Percentiles rank a stretch among this genome's conserved stretches.
Conservation (phyloP, 2,888 invertebrate genomes). For the Watsonalla cultraria region DNA sequence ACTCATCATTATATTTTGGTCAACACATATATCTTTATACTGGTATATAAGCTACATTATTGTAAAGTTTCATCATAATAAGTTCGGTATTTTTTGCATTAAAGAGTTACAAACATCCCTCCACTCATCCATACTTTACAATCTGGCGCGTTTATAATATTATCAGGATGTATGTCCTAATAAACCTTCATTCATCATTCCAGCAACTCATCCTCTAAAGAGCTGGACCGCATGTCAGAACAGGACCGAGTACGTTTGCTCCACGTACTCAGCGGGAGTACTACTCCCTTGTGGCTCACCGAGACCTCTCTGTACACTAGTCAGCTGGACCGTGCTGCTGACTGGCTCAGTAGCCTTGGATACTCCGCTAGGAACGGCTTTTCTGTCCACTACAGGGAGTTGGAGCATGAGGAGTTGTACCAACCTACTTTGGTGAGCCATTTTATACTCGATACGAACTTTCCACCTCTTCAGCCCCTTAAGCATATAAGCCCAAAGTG, state of each 20-base stretch:
- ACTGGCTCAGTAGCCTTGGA: conserved; percentile 86
- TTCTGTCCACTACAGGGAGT: conserved; percentile 84
- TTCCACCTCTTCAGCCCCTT: too few species aligned
- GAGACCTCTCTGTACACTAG: conserved; percentile 27
- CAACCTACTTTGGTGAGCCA: conserved; percentile 81
- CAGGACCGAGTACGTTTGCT: conserved; percentile 44
- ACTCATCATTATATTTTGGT: too few species aligned
- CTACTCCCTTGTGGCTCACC: conserved; percentile 60
- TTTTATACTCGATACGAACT: not conserved
- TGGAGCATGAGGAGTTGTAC: conserved; percentile 79
- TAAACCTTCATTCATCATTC: conserved; percentile 4
- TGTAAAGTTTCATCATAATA: too few species aligned
- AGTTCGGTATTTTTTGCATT: too few species aligned
- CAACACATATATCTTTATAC: too few species aligned
- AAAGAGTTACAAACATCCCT: too few species aligned
- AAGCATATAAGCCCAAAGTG: too few species aligned
- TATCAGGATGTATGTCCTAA: not conserved
- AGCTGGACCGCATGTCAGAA: conserved; percentile 54
- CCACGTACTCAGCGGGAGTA: conserved; percentile 38
- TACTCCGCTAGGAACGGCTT: conserved; percentile 85
- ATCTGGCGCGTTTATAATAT: not conserved
- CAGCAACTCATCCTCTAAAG: conserved; percentile 59
- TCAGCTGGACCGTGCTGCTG: conserved; percentile 79
- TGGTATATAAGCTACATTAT: too few species aligned
- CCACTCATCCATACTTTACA: not conserved